Evolutionary conservation across 1,140 invertebrate genomes (phyloP), one percentile per base, ranked within the genome.

Genomic region (Plectrocnemia conspersa): DNA sequence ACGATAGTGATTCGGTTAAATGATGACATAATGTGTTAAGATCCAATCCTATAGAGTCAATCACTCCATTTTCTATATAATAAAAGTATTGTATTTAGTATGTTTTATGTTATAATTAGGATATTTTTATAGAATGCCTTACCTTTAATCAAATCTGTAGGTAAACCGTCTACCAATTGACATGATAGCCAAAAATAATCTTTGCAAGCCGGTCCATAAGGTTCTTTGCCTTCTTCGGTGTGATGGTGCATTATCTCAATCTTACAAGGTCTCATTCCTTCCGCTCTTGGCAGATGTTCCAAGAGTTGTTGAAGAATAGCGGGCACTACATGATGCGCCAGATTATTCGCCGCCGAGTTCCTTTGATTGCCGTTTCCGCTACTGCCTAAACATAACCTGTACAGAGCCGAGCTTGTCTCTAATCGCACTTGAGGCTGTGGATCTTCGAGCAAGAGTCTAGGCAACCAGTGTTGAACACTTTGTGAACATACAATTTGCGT

Each of bases 101-200:
- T 13, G 35, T 16, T 50, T 38, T 4, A 48, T 19, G n/a, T 10
- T 24, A 45, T 3, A n/a, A n/a, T n/a, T n/a, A n/a, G n/a, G n/a
- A n/a, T 54, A 2, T 19, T 23, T 18, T 10, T n/a, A 61, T 40
- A 18, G 9, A 63, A 3, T 27, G 29, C 22, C n/a, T 24, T 64
- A 67, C 82, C 82, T 74, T 84, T 87, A 23, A 89, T 79, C 54
- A 86, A 79, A 60, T 91, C 88, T 54, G 84, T 82, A 0, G 88
- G 86, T 4, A 93, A 67, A 5, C 85, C 87, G 63, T 96, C 92
- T 3, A 96, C 85, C 5, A 96, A 74, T 13, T 90, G 79, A 63
- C 91, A 91, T 1, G 93, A 76, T 0, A 96, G 73, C 91, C 91
- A 94, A 67, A 96, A 95, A 70, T 94, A 97, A 68, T 97, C 93